A percentile compares a stretch with the other conserved stretches of the same genome.
These are phyloP conservation scores for Magallana ariakensis DNA, from an alignment of 1,140 invertebrate species.

Conservation along the genomic window DNA sequence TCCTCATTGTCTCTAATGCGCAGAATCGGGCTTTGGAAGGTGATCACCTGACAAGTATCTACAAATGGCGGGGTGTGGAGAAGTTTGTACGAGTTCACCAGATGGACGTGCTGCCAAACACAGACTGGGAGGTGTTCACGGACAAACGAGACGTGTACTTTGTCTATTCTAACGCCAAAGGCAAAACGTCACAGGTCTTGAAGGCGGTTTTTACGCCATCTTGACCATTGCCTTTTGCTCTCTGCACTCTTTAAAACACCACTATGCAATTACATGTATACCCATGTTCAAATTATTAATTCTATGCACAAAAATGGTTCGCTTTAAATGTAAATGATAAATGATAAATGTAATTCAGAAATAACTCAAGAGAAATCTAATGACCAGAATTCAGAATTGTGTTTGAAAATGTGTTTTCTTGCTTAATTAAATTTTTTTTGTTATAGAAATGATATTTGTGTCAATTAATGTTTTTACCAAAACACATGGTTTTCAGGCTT, in stretches of 20 bases:
- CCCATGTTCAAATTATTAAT: no score
- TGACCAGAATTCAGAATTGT: no score
- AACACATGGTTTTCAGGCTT: no score
- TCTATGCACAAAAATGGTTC: no score
- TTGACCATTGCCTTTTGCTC: background rate
- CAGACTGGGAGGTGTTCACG: slow-evolving; percentile 76
- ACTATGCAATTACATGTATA: no score
- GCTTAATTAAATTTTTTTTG: no score
- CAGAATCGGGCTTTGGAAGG: slow-evolving; percentile 68
- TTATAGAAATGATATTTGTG: no score
- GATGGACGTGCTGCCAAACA: slow-evolving; percentile 71
- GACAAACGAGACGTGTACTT: slow-evolving; percentile 69
- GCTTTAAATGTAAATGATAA: no score
- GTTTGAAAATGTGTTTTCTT: no score
- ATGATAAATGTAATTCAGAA: no score
- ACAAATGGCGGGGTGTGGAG: slow-evolving; percentile 77
- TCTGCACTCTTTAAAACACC: background rate
- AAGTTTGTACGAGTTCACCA: slow-evolving; percentile 76
- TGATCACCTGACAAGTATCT: slow-evolving; percentile 69
- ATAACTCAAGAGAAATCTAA: no score
- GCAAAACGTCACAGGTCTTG: slow-evolving; percentile 70
- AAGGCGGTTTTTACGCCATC: slow-evolving; percentile 60
- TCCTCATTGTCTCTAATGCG: slow-evolving; percentile 76
- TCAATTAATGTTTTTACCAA: no score
- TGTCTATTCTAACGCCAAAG: slow-evolving; percentile 74